These are phyloP conservation scores for Abscondita cerata DNA, from an alignment of 2,888 invertebrate species.

Conservation along the genomic window DNA sequence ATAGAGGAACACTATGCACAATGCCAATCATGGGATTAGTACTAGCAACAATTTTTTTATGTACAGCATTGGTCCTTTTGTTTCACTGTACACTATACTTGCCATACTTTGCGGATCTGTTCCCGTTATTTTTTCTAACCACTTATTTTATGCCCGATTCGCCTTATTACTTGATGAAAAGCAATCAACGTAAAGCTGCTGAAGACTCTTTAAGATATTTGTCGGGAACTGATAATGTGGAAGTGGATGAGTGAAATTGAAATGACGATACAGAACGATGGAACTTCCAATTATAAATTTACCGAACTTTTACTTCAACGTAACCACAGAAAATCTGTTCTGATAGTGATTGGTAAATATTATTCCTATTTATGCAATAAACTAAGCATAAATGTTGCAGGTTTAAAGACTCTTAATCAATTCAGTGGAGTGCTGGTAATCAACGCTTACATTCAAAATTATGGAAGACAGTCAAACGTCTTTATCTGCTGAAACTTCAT, in stretches of 20 bases:
- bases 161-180: slow-evolving; percentile 58
- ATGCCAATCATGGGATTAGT: slow-evolving; percentile 53
- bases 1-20: slow-evolving; percentile 55
- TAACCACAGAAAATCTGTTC: slow-evolving; percentile 48
- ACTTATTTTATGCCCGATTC: slow-evolving; percentile 60
- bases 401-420: too few species aligned
- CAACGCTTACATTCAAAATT: slow-evolving; percentile 67
- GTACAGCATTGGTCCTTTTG: slow-evolving; percentile 55
- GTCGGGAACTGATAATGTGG: slow-evolving; percentile 47
- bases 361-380: slow-evolving; percentile 58
- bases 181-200: slow-evolving; percentile 50
- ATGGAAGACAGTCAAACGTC: too few species aligned
- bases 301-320: slow-evolving; percentile 49
- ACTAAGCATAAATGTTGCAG: slow-evolving; percentile 66
- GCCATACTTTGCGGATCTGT: slow-evolving; percentile 51
- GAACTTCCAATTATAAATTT: slow-evolving; percentile 50
- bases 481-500: too few species aligned
- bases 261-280: slow-evolving; percentile 51
- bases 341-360: slow-evolving; percentile 58
- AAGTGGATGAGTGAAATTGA: slow-evolving; percentile 36
- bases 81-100: slow-evolving; percentile 54
- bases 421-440: slow-evolving; percentile 67
- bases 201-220: slow-evolving; percentile 42
- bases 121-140: slow-evolving; percentile 52
- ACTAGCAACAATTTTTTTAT: slow-evolving; percentile 54